Percentiles rank a stretch among this genome's conserved stretches.
phyloP scores from a whole-genome alignment of 2,797 vertebrate species.

The Miopithecus talapoin region DNA sequence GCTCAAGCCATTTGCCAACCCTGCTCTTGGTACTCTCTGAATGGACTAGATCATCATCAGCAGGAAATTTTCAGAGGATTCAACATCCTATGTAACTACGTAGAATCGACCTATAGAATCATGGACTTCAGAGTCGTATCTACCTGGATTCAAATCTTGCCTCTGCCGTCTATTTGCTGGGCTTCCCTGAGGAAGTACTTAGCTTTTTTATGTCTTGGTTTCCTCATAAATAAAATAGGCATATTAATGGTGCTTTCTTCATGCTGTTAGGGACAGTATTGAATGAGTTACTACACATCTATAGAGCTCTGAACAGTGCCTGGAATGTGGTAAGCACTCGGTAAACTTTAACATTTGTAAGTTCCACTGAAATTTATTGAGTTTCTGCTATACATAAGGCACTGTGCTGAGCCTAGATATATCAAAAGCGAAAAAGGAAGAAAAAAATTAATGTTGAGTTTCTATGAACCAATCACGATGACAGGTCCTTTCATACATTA shows the following conservation, averaged over 20 bases:
- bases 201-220: background rate
- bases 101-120: background rate
- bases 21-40: background rate
- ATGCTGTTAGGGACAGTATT: background rate
- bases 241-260: background rate
- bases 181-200: background rate
- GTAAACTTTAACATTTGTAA: background rate
- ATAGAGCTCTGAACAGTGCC: background rate
- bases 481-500: background rate
- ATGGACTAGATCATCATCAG: background rate
- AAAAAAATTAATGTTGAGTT: background rate
- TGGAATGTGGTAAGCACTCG: background rate
- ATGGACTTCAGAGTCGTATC: background rate
- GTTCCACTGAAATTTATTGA: background rate
- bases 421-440: background rate
- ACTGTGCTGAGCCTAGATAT: background rate
- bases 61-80: background rate
- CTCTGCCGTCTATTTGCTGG: background rate
- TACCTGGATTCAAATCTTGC: background rate
- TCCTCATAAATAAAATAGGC: background rate
- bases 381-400: background rate
- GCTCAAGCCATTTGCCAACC: background rate
- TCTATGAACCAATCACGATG: background rate
- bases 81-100: background rate
- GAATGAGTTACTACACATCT: background rate